These are phyloP conservation scores for Tortrix viridana DNA, from an alignment of 2,888 invertebrate species.

Conservation along the genomic window DNA sequence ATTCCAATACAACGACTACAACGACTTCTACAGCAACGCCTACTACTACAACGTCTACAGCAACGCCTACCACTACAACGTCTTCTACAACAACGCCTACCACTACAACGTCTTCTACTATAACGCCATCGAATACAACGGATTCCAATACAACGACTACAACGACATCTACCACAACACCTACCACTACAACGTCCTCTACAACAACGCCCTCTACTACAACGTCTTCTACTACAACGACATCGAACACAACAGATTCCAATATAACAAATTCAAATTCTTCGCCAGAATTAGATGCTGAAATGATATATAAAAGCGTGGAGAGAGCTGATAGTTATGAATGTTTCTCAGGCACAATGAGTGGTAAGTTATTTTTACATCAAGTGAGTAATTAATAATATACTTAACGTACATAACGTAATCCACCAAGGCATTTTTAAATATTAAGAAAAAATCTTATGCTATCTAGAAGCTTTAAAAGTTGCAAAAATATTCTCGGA, in stretches of 20 bases:
- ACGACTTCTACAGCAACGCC: no score
- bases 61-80: constrained; percentile 11
- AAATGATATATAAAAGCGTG: background rate
- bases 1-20: no score
- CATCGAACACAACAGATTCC: background rate
- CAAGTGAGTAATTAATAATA: no score
- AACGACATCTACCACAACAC: constrained; percentile 17
- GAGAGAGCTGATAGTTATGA: constrained; percentile 21
- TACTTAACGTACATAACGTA: no score
- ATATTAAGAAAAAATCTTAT: no score
- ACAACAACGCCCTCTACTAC: constrained; percentile 23
- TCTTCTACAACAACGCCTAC: constrained; percentile 14
- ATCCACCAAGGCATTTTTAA: no score
- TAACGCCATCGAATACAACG: constrained; percentile 7
- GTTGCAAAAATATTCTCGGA: no score
- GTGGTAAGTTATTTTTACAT: constrained; percentile 12
- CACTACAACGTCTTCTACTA: background rate
- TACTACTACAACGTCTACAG: constrained; percentile 18
- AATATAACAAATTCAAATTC: constrained; percentile 7
- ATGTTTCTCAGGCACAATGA: constrained; percentile 22
- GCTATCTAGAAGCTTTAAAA: no score
- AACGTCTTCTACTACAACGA: constrained; percentile 1
- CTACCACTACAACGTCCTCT: constrained; percentile 9
- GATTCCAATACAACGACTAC: no score
- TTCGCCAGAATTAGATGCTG: background rate